These are phyloP conservation scores for Linnaemya tessellans DNA, from an alignment of 2,888 invertebrate genomes.

Conservation along the genomic window DNA sequence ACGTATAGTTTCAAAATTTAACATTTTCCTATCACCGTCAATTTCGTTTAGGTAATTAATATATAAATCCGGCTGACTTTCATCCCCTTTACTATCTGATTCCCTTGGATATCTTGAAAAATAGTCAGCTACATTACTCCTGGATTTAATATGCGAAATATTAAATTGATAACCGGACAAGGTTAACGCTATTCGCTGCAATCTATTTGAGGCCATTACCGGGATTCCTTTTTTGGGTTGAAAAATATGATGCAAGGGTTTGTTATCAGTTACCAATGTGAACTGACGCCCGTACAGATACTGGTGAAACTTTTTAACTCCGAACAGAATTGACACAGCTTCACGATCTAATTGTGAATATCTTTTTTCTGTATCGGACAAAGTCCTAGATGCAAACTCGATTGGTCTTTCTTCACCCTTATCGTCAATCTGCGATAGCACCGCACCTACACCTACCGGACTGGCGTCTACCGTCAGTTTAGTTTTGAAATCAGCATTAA, in stretches of 20 bases:
- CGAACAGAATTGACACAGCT: slow-evolving; percentile 74
- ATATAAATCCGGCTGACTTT: background rate
- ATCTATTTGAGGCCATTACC: slow-evolving; percentile 76
- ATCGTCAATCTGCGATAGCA: slow-evolving; percentile 77
- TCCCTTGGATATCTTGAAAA: slow-evolving; percentile 71
- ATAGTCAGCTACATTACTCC: slow-evolving; percentile 72
- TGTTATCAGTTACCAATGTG: slow-evolving; percentile 77
- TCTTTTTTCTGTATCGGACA: background rate
- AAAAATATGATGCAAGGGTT: slow-evolving; percentile 76
- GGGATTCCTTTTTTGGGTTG: slow-evolving; percentile 77
- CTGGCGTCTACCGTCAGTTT: slow-evolving; percentile 73
- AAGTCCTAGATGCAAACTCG: background rate
- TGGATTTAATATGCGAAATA: slow-evolving; percentile 70
- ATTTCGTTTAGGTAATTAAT: slow-evolving; percentile 6
- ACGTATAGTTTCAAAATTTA: background rate
- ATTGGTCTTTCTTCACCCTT: slow-evolving; percentile 73
- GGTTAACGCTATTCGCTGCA: slow-evolving; percentile 73
- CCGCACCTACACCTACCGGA: slow-evolving; percentile 76
- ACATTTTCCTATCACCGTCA: background rate
- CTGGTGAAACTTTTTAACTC: slow-evolving; percentile 79
- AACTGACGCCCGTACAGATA: slow-evolving; percentile 81
- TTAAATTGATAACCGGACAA: slow-evolving; percentile 73
- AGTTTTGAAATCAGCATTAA: slow-evolving; percentile 58
- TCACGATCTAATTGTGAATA: slow-evolving; percentile 16
- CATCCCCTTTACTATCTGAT: background rate